Evolutionary conservation across 2,113 vertebrate species (phyloP).

Genomic region (Microtus richardsoni): DNA sequence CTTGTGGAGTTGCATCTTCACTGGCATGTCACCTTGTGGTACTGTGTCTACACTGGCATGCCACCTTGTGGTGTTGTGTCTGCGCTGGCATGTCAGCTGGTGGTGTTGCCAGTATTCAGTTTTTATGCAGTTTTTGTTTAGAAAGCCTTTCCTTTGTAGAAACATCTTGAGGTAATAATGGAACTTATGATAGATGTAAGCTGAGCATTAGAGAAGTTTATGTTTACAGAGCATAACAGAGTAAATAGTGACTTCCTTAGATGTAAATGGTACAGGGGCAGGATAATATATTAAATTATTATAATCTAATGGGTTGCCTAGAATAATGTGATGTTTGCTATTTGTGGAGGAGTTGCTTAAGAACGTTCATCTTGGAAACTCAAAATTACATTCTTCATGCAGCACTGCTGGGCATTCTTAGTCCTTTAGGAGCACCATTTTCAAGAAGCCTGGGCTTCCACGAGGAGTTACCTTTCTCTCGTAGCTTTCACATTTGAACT

Average conservation of each 20-base stretch:
- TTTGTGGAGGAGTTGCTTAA: neutral
- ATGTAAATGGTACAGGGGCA: neutral
- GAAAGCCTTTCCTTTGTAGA: neutral
- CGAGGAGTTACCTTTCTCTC: slow-evolving; percentile 12
- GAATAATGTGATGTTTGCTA: neutral
- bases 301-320: neutral
- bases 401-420: neutral
- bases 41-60: neutral
- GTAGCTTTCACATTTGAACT: neutral
- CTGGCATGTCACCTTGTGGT: neutral
- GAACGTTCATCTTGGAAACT: neutral
- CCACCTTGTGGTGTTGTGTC: neutral
- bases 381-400: neutral
- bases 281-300: neutral
- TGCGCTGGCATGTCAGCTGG: neutral
- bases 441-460: neutral
- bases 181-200: neutral
- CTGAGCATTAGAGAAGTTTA: neutral
- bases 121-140: neutral
- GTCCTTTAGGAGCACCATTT: neutral
- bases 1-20: neutral
- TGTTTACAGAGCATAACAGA: neutral
- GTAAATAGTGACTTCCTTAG: neutral
- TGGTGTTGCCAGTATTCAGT: neutral
- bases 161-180: neutral